Evolutionary conservation across 1,140 invertebrate species (phyloP).

Genomic region (Arion vulgaris): DNA sequence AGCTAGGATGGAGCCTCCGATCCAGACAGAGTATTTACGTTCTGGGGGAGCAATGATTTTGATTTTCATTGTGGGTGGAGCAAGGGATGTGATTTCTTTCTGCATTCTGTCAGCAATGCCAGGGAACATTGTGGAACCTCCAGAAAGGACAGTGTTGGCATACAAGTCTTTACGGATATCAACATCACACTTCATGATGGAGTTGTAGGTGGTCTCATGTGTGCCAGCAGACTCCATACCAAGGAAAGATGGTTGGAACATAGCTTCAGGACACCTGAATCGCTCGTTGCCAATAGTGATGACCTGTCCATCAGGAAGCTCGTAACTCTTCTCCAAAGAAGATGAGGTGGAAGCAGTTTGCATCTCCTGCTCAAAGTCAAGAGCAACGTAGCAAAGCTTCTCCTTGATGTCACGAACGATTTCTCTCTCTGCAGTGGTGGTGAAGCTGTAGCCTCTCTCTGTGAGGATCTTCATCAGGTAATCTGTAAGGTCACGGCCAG

Average conservation of each 20-base stretch:
- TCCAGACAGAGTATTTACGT: conserved; percentile 68
- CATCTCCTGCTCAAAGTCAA: conserved; percentile 96
- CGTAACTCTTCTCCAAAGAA: conserved; percentile 71
- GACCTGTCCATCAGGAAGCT: conserved; percentile 76
- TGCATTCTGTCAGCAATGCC: conserved; percentile 87
- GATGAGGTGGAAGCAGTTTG: conserved; percentile 82
- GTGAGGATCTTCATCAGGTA: conserved; percentile 89
- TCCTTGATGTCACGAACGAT: conserved; percentile 68
- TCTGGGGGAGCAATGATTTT: conserved; percentile 72
- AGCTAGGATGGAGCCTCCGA: conserved; percentile 73
- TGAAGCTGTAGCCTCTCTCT: conserved; percentile 76
- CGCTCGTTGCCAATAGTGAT: conserved; percentile 76
- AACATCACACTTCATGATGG: conserved; percentile 73
- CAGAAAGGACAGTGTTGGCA: conserved; percentile 81
- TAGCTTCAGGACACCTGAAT: conserved; percentile 74
- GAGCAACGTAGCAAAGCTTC: conserved; percentile 23
- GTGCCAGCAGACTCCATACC: conserved; percentile 67
- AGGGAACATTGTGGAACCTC: conserved; percentile 86
- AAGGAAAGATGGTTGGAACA: conserved; percentile 81
- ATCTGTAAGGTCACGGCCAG: conserved; percentile 28
- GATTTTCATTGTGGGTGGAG: conserved; percentile 49
- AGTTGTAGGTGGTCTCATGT: conserved; percentile 25
- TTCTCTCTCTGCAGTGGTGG: conserved; percentile 75
- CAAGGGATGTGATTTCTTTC: conserved; percentile 75
- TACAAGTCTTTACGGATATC: conserved; percentile 92